phyloP scores from a whole-genome alignment of 1,140 invertebrate species.

The Aphelenchoides besseyi region DNA sequence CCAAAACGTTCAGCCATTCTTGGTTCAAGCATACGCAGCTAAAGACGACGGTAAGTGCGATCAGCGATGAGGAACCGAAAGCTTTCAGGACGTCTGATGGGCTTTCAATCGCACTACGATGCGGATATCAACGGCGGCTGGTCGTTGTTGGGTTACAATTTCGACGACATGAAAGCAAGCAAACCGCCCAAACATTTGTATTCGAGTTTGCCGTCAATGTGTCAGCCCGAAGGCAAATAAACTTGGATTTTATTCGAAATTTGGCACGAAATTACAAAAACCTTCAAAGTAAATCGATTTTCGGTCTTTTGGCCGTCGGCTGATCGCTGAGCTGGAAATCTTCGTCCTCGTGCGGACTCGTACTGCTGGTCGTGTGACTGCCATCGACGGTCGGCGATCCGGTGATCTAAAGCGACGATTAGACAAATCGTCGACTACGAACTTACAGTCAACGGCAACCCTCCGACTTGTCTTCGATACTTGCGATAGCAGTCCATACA shows the following conservation, averaged over 20 bases:
- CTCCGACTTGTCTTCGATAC: slow-evolving; percentile 25
- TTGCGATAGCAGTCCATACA: slow-evolving; percentile 32
- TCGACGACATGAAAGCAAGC: not conserved
- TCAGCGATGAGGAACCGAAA: not conserved
- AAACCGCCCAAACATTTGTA: not conserved
- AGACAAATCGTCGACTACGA: not conserved
- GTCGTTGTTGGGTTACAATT: not conserved
- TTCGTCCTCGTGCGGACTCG: not conserved
- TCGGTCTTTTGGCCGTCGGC: not conserved
- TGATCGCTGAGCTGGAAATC: not conserved
- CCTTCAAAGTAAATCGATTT: not conserved
- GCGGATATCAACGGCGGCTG: not conserved
- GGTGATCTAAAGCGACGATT: not conserved
- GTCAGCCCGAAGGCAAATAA: not conserved
- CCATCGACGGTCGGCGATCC: not conserved
- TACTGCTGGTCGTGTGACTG: slow-evolving; percentile 7
- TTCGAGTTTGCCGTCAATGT: not conserved
- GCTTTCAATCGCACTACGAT: not conserved
- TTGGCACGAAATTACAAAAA: too few species aligned
- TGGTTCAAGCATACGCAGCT: slow-evolving; percentile 7
- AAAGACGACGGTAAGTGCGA: slow-evolving; percentile 3
- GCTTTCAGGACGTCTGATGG: not conserved
- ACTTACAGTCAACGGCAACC: slow-evolving; percentile 25
- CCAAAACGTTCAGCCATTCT: not conserved
- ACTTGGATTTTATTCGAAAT: too few species aligned